Base-by-base conservation (phyloP, 2,113 vertebrate species). In the Okapia johnstoni region DNA sequence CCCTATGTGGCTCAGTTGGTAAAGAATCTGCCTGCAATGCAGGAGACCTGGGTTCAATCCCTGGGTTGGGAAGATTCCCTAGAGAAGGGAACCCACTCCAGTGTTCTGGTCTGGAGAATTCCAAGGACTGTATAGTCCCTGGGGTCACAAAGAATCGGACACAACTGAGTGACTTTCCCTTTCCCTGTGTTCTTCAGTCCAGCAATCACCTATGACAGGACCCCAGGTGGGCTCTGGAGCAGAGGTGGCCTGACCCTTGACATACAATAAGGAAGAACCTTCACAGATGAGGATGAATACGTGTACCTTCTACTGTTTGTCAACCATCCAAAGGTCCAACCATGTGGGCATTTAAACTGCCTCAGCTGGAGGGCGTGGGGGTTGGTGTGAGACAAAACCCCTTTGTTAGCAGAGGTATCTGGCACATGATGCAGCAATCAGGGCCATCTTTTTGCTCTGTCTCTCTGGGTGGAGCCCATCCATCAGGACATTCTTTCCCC, bases 371-470 rank as follows among this genome's bases (percentile, higher is more conserved):
- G 15, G 15, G 46, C 76, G 11, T 52, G 61, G 9, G 70, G 80
- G 30, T 17, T 25, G 14, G 13, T 33, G 7, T 11, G 13, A 13
- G 57, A 14, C 3, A 2, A 26, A 57, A 17, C 23, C 30, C 50
- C 30, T 54, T 33, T 1, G 25, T 85, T 55, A 33, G 11, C 3
- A 85, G 52, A 60, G 57, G 12, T 19, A 1, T 70, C 6, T 93
- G 70, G 57, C 23, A 0, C 0, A 9, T 15, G 3, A 3, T 7
- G 21, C 92, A 77, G 30, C 4, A 3, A 17, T 63, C 21, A 5
- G 40, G n/a, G 26, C 63, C 30, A 4, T 33, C 25, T 8, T 33
- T 11, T 52, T 16, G 11, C 26, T 28, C 7, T 46, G 9, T 50
- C 14, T 83, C 40, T 63, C 30, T 81, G 60, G 19, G 33, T 61